Conservation (phyloP, 2,888 invertebrate species). For the Dioctria rufipes region DNA sequence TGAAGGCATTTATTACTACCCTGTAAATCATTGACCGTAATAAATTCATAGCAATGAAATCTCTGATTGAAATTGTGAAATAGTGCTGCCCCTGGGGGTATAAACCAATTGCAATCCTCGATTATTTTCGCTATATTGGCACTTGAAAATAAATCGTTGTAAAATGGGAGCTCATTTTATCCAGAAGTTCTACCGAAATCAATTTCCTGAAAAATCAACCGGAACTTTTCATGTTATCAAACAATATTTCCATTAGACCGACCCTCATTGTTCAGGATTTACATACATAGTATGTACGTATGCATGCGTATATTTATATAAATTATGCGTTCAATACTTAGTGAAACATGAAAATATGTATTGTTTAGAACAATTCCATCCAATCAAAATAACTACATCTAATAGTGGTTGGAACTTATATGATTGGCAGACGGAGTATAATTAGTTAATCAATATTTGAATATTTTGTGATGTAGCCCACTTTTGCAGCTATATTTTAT, state of each 20-base stretch:
- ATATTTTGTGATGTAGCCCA: too few relatives aligned
- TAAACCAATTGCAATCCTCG: not conserved
- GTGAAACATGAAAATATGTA: too few relatives aligned
- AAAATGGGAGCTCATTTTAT: slow-evolving; percentile 21
- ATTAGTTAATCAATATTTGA: too few relatives aligned
- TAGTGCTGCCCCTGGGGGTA: slow-evolving; percentile 25
- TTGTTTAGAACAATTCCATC: too few relatives aligned
- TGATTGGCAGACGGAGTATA: too few relatives aligned
- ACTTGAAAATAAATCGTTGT: slow-evolving; percentile 35
- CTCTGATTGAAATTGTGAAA: slow-evolving; percentile 56
- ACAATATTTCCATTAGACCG: slow-evolving; percentile 24
- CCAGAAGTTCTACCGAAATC: slow-evolving; percentile 33
- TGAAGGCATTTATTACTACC: slow-evolving; percentile 54
- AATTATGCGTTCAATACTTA: too few relatives aligned
- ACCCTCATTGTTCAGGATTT: not conserved
- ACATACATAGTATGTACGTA: not conserved
- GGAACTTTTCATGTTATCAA: slow-evolving; percentile 7
- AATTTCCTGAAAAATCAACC: slow-evolving; percentile 36
- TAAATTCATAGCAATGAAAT: slow-evolving; percentile 54
- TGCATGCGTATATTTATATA: too few relatives aligned
- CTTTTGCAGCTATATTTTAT: too few relatives aligned
- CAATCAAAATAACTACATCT: too few relatives aligned
- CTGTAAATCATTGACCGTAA: slow-evolving; percentile 56
- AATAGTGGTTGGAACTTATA: too few relatives aligned
- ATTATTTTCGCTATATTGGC: slow-evolving; percentile 39